Conservation (phyloP, 1,140 invertebrate species). For the Ladona fulva region DNA sequence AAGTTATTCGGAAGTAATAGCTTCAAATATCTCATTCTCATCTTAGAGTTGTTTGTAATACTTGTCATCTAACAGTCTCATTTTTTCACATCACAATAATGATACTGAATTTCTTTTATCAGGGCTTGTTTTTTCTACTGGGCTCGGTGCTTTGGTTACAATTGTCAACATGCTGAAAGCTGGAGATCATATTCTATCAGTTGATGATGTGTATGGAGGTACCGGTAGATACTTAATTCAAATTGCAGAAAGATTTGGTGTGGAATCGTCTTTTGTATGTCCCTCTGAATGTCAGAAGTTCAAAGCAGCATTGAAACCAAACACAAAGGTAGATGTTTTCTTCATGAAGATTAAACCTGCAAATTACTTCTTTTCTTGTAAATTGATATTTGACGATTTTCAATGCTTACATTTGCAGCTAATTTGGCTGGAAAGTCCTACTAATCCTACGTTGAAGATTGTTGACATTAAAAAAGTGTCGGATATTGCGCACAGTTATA, state of each 20-base stretch:
- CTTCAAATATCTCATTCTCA: too few species aligned
- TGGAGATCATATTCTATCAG: constrained; percentile 86
- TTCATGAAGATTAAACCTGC: background rate
- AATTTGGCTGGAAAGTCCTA: constrained; percentile 95
- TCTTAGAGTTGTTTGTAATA: too few species aligned
- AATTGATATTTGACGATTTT: background rate
- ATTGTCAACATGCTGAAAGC: constrained; percentile 61
- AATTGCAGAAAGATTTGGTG: constrained; percentile 55
- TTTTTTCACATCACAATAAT: too few species aligned
- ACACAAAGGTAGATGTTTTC: constrained; percentile 67
- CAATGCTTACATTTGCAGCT: constrained; percentile 49
- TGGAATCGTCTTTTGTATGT: constrained; percentile 75
- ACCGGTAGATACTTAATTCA: constrained; percentile 59
- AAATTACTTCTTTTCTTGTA: background rate
- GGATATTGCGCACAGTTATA: constrained; percentile 47
- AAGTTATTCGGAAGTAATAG: too few species aligned
- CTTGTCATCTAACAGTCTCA: too few species aligned
- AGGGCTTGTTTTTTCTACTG: constrained; percentile 77
- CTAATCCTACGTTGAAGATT: constrained; percentile 92
- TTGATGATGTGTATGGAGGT: constrained; percentile 94
- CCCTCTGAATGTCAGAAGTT: constrained; percentile 58
- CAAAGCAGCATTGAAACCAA: constrained; percentile 58
- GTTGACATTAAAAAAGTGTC: constrained; percentile 75
- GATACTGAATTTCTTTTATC: background rate
- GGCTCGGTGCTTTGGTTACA: constrained; percentile 74